A percentile compares a stretch with the other conserved stretches of the same genome.
Evolutionary conservation across 2,113 vertebrate genomes (phyloP).

Genomic region (Drymodes brunneopygia): DNA sequence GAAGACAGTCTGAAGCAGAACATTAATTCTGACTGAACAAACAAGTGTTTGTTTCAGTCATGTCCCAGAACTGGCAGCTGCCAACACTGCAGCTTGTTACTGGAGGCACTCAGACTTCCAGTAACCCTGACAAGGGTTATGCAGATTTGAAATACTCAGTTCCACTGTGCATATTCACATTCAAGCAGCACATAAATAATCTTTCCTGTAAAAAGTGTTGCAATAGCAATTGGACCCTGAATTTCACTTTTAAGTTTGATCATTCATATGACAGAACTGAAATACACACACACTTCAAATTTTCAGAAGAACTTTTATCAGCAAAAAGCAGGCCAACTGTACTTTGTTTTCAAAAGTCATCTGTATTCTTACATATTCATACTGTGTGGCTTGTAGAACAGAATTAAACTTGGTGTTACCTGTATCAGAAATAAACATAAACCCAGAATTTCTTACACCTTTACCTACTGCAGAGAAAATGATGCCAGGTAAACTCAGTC

Average conservation of each 20-base stretch:
- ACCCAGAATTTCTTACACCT: background rate
- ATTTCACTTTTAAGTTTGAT: background rate
- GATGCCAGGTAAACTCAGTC: background rate
- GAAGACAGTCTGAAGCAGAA: background rate
- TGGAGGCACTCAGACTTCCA: background rate
- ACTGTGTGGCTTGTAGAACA: background rate
- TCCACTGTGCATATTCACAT: background rate
- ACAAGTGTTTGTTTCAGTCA: background rate
- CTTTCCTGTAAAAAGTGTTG: background rate
- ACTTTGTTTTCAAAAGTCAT: background rate
- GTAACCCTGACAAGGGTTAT: background rate
- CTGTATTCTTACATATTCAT: background rate
- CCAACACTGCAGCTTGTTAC: background rate
- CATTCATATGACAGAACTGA: background rate
- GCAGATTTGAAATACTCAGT: background rate
- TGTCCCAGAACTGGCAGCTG: background rate
- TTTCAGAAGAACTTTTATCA: background rate
- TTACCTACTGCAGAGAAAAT: background rate
- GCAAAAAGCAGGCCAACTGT: background rate
- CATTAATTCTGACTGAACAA: background rate
- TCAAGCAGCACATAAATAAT: background rate
- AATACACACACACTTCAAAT: background rate
- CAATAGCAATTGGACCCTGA: background rate
- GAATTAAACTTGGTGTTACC: background rate
- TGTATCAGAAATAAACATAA: background rate